These are phyloP conservation scores for Copsychus sechellarum DNA, from an alignment of 2,113 vertebrate genomes.

Conservation along the genomic window DNA sequence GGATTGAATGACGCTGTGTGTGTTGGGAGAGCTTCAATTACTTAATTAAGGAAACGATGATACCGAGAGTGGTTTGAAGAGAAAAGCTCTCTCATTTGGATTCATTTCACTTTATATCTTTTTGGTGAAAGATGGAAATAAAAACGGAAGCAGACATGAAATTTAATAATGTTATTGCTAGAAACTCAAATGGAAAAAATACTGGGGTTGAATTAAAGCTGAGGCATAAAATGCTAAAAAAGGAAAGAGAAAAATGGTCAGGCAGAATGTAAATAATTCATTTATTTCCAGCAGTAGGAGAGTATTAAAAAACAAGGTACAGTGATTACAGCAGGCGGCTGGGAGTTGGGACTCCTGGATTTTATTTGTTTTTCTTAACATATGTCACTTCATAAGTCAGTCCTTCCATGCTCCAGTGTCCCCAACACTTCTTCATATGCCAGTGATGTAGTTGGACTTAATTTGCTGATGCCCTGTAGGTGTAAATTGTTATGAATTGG, in stretches of 20 bases:
- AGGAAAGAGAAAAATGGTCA: slow-evolving; percentile 29
- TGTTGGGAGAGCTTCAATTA: slow-evolving; percentile 65
- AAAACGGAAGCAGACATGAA: slow-evolving; percentile 69
- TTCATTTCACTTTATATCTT: slow-evolving; percentile 69
- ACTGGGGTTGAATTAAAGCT: slow-evolving; percentile 52
- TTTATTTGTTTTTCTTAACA: slow-evolving; percentile 29
- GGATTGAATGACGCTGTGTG: slow-evolving; percentile 48
- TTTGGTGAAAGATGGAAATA: slow-evolving; percentile 73
- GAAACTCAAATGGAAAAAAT: slow-evolving; percentile 57
- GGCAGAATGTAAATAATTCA: slow-evolving; percentile 54
- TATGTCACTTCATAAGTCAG: not conserved
- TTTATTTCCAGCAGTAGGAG: slow-evolving; percentile 43
- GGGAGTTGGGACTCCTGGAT: not conserved
- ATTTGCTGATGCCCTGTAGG: slow-evolving; percentile 50
- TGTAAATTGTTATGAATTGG: slow-evolving; percentile 63
- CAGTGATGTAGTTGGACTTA: slow-evolving; percentile 44
- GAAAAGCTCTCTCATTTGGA: slow-evolving; percentile 66
- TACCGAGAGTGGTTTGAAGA: slow-evolving; percentile 13
- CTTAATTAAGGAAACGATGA: slow-evolving; percentile 68
- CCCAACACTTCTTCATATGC: not conserved
- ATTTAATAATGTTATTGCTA: slow-evolving; percentile 71
- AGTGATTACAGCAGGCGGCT: not conserved
- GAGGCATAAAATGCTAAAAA: slow-evolving; percentile 33
- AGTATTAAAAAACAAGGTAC: slow-evolving; percentile 33
- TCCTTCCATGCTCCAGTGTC: slow-evolving; percentile 10